phyloP scores from a whole-genome alignment of 2,888 invertebrate genomes.

The Drosophila affinis region DNA sequence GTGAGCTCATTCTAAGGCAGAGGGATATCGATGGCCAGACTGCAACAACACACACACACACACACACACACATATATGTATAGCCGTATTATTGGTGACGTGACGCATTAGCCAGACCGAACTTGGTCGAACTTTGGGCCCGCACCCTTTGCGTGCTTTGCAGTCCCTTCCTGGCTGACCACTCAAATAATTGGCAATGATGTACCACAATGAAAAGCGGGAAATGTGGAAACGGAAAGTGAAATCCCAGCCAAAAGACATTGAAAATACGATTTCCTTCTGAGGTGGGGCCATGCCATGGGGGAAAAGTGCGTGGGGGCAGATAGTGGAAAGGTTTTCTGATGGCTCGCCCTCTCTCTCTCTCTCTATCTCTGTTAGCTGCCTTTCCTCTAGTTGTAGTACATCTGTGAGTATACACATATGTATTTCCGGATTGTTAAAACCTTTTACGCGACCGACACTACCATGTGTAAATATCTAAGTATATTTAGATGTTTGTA shows the following conservation, averaged over 20 bases:
- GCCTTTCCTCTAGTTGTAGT: not conserved
- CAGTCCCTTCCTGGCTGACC: slow-evolving; percentile 16
- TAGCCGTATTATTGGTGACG: slow-evolving; percentile 29
- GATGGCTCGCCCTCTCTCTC: not conserved
- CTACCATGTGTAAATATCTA: slow-evolving; percentile 21
- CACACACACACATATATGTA: not conserved
- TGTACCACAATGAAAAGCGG: slow-evolving; percentile 47
- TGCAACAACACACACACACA: not conserved
- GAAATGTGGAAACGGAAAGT: slow-evolving; percentile 14
- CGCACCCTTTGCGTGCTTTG: slow-evolving; percentile 47
- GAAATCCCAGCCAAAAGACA: slow-evolving; percentile 49
- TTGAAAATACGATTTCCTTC: slow-evolving; percentile 58
- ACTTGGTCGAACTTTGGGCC: slow-evolving; percentile 21
- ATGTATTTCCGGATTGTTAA: slow-evolving; percentile 30
- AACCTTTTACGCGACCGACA: slow-evolving; percentile 20
- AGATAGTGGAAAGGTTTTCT: not conserved
- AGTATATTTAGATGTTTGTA: slow-evolving; percentile 9
- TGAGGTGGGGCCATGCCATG: slow-evolving; percentile 22
- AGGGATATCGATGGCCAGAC: slow-evolving; percentile 35
- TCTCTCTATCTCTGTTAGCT: too few species aligned
- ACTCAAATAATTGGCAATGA: slow-evolving; percentile 65
- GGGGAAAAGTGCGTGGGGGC: slow-evolving; percentile 10
- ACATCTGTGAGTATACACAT: not conserved
- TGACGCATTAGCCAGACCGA: slow-evolving; percentile 54
- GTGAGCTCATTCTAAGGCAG: slow-evolving; percentile 63